Base-by-base conservation (phyloP, 1,140 invertebrate species). In the Nylanderia fulva region DNA sequence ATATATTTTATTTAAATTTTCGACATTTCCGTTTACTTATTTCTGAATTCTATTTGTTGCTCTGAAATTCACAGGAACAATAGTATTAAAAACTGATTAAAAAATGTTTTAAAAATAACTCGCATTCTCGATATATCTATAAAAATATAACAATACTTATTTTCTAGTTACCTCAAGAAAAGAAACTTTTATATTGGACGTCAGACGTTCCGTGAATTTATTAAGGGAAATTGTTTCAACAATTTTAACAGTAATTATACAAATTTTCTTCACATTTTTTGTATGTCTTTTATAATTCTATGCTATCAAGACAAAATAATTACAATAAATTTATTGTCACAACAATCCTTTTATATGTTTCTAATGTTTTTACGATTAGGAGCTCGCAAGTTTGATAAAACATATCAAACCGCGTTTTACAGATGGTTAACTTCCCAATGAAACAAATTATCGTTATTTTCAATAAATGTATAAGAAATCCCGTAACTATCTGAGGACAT, bases 391-490 rank as follows among this genome's bases (percentile, higher is more conserved):
- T 74, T n/a, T 21, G 13, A 58, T 74, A 21, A 74, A 74, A 74
- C 4, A 71, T 21, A 33, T 52, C 3, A 21, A 42, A 42, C 27
- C 33, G 15, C n/a, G 39, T 75, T 61, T 75, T 9, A 29, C 15
- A 60, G 36, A 24, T 58, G n/a, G 13, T 7, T 24, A 24, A 15
- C 36, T 75, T 60, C 0, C 8, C 21, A 18, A 29, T 1, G 24
- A 75, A 42, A 75, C 15, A 5, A 75, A 27, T 60, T 21, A 39
- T 42, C 8, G 3, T 72, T 72, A 29, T 11, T 15, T 11, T 45
- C n/a, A 61, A 4, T 29, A 33, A 76, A 76, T 76, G 15, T 63
- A n/a, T 76, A 76, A 61, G 0, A 21, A 75, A 29, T 27, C n/a
- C 18, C 27, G 24, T 36, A 72, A 15, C 3, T 39, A 42, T 7